phyloP scores from a whole-genome alignment of 2,888 invertebrate genomes.

The Melanchra persicariae region DNA sequence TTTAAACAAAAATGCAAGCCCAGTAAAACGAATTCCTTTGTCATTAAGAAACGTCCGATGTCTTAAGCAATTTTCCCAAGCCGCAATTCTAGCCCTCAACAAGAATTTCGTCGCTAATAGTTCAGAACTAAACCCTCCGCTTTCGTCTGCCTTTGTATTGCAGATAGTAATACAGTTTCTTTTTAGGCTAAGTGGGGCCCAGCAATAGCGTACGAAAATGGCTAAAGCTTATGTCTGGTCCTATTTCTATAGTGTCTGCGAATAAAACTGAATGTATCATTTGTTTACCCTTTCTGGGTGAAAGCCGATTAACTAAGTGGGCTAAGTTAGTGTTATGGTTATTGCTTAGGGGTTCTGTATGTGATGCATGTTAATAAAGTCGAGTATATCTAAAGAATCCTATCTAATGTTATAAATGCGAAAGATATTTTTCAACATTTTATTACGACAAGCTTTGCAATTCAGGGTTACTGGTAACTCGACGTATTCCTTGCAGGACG shows the following conservation, averaged over 20 bases:
- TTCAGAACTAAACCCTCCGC: constrained; percentile 9
- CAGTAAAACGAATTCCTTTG: neutral
- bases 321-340: constrained; percentile 37
- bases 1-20: too few species aligned
- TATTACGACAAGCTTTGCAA: too few species aligned
- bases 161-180: constrained; percentile 21
- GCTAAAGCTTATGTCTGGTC: neutral
- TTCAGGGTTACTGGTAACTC: too few species aligned
- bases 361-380: constrained; percentile 12
- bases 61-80: neutral
- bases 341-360: constrained; percentile 12
- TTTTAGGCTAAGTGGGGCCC: constrained; percentile 39
- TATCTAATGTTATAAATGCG: too few species aligned
- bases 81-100: constrained; percentile 4
- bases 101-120: constrained; percentile 2
- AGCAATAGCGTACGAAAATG: constrained; percentile 10
- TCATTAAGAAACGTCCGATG: neutral
- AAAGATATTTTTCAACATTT: too few species aligned
- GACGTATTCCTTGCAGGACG: too few species aligned
- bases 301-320: constrained; percentile 48
- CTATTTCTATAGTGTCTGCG: constrained; percentile 7
- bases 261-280: constrained; percentile 44
- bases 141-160: constrained; percentile 6
- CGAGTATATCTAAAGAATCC: neutral
- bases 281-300: constrained; percentile 32